A percentile compares a stretch with the other conserved stretches of the same genome.
These are phyloP conservation scores for Planiliza haematocheilus DNA, from an alignment of 2,113 vertebrate genomes.

Conservation along the genomic window DNA sequence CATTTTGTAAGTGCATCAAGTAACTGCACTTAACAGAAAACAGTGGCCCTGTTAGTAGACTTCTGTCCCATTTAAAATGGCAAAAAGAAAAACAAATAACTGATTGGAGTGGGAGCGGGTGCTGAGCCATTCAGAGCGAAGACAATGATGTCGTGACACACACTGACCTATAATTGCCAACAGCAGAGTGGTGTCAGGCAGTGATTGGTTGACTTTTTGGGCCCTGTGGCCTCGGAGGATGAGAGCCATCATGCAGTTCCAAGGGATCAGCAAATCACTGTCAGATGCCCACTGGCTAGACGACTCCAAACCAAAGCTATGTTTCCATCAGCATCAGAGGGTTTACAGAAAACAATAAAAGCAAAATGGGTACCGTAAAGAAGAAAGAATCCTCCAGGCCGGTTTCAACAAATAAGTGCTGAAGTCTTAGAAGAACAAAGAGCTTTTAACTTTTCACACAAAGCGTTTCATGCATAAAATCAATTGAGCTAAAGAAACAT, in stretches of 20 bases:
- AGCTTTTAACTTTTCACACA: slow-evolving; percentile 13
- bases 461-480: slow-evolving; percentile 30
- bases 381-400: slow-evolving; percentile 14
- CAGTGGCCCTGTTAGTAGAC: slow-evolving; percentile 24
- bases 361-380: slow-evolving; percentile 24
- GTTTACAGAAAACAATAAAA: slow-evolving; percentile 57
- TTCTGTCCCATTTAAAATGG: slow-evolving; percentile 30
- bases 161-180: slow-evolving; percentile 80
- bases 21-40: too few relatives aligned
- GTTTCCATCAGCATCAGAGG: slow-evolving; percentile 60
- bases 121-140: slow-evolving; percentile 57
- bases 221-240: slow-evolving; percentile 67
- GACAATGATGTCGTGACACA: slow-evolving; percentile 72
- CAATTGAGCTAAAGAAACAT: slow-evolving; percentile 35
- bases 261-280: slow-evolving; percentile 80
- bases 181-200: slow-evolving; percentile 61
- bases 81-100: slow-evolving; percentile 50
- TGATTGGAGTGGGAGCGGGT: slow-evolving; percentile 45
- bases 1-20: too few relatives aligned
- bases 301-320: slow-evolving; percentile 46
- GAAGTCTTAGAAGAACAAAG: slow-evolving; percentile 49
- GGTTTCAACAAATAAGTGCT: slow-evolving; percentile 33
- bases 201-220: slow-evolving; percentile 62
- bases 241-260: slow-evolving; percentile 77
- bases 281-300: slow-evolving; percentile 77